Conservation (phyloP, 1,140 invertebrate species). For the Temnothorax curvispinosus region DNA sequence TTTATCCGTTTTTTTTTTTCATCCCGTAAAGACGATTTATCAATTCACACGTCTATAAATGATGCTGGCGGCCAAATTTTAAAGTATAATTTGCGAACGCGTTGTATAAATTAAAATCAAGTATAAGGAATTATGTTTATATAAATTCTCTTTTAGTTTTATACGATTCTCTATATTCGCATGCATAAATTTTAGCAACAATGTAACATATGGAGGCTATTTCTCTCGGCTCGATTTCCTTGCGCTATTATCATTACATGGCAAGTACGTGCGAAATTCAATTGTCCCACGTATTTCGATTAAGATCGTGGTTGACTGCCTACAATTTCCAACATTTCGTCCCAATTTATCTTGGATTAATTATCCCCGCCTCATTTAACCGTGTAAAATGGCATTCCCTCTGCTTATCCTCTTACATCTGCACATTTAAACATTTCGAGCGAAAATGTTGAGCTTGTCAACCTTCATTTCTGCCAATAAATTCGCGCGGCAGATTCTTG, state of each 20-base stretch:
- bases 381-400: not conserved
- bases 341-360: not conserved
- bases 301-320: not conserved
- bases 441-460: not conserved
- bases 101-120: not conserved
- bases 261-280: not conserved
- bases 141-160: not conserved
- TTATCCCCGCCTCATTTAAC: not conserved
- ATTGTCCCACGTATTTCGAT: conserved; percentile 9
- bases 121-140: not conserved
- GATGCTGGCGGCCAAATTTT: not conserved
- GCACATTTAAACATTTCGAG: not conserved
- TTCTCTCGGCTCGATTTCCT: not conserved
- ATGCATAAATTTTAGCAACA: not conserved
- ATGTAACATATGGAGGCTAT: not conserved
- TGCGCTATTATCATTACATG: not conserved
- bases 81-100: not conserved
- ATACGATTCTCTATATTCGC: not conserved
- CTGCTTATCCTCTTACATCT: not conserved
- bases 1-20: not conserved
- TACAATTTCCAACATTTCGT: not conserved
- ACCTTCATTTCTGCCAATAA: not conserved
- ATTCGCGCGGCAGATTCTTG: not conserved
- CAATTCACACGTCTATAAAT: not conserved
- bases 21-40: not conserved